Percentiles rank a stretch among this genome's conserved stretches.
Evolutionary conservation across 2,888 invertebrate species (phyloP).

Genomic region (Griposia aprilina): DNA sequence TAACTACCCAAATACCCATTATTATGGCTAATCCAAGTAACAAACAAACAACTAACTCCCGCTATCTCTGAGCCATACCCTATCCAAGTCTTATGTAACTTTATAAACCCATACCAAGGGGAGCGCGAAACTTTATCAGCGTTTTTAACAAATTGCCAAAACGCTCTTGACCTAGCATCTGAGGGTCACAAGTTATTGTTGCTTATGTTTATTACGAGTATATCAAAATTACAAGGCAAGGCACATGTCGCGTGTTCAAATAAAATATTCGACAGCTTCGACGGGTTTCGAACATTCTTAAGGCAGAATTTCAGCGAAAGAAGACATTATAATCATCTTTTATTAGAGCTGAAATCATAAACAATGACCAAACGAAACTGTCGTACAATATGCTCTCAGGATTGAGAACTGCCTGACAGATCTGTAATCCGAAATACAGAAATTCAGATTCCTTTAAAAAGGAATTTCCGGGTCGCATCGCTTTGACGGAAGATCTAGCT

Average conservation of each 20-base stretch:
- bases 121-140: conserved; percentile 11
- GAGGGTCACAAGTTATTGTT: conserved; percentile 1
- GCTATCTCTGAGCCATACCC: conserved; percentile 1
- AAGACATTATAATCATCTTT: not conserved
- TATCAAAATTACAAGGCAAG: conserved; percentile 4
- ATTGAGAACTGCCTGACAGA: not conserved
- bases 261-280: not conserved
- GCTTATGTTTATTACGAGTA: not conserved
- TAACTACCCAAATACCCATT: not conserved
- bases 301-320: not conserved
- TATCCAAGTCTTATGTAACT: not conserved
- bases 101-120: conserved; percentile 7
- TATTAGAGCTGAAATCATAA: not conserved
- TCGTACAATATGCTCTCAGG: conserved; percentile 5
- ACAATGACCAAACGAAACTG: conserved; percentile 8
- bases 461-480: not conserved
- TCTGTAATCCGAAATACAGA: not conserved
- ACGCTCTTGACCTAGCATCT: conserved; percentile 4
- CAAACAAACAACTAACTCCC: not conserved
- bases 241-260: not conserved
- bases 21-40: not conserved
- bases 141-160: conserved; percentile 16
- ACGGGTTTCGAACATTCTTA: not conserved
- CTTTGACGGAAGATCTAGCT: not conserved
- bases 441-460: not conserved